Conservation (phyloP, 2,797 vertebrate species). For the Nyctibius grandis region DNA sequence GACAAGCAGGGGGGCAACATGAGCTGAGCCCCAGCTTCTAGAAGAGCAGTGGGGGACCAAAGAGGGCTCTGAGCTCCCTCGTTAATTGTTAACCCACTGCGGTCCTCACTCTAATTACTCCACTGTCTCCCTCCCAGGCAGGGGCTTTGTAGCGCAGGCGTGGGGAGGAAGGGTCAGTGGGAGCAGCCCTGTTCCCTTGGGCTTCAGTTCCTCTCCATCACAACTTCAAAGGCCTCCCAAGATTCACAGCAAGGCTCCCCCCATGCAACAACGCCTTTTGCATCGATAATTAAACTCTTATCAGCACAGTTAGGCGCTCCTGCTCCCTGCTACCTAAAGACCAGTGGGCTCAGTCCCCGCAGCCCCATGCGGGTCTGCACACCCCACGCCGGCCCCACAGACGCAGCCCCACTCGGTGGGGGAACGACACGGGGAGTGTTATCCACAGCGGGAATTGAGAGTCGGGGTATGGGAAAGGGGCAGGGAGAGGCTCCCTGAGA, state of each 20-base stretch:
- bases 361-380: not conserved
- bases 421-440: not conserved
- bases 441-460: not conserved
- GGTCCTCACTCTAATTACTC: conserved; percentile 22
- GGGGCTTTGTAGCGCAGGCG: not conserved
- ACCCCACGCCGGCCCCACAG: not conserved
- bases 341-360: not conserved
- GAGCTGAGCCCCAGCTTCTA: not conserved
- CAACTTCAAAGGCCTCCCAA: conserved; percentile 67
- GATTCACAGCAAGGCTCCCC: conserved; percentile 42
- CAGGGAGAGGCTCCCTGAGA: not conserved
- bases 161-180: conserved; percentile 60
- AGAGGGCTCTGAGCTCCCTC: not conserved
- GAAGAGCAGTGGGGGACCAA: not conserved
- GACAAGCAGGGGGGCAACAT: not conserved
- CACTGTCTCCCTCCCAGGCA: not conserved
- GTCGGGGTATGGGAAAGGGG: not conserved
- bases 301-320: not conserved
- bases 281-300: conserved; percentile 53
- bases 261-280: conserved; percentile 24
- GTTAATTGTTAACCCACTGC: conserved; percentile 36
- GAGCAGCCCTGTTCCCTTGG: conserved; percentile 58
- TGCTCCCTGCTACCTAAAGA: not conserved
- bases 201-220: conserved; percentile 56
- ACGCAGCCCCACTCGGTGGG: not conserved